Percentiles rank a stretch among this genome's conserved stretches.
Evolutionary conservation across 2,113 vertebrate genomes (phyloP).

Genomic region (Siniperca chuatsi): DNA sequence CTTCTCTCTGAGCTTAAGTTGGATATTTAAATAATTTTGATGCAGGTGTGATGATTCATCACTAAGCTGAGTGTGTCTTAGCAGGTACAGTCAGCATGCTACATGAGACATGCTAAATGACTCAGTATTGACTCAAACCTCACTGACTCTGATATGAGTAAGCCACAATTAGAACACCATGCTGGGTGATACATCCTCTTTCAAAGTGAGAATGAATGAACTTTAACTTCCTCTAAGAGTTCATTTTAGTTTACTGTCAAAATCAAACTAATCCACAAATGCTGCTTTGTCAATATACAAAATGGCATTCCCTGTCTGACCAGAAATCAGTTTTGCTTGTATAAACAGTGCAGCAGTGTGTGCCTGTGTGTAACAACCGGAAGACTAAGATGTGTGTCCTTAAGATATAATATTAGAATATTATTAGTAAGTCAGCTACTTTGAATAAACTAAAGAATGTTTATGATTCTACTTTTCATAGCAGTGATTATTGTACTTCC

Average conservation of each 20-base stretch:
- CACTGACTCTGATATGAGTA: slow-evolving; percentile 28
- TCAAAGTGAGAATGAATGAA: slow-evolving; percentile 37
- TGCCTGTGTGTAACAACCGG: neutral
- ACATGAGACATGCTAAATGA: slow-evolving; percentile 33
- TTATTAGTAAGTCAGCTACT: neutral
- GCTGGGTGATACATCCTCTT: slow-evolving; percentile 33
- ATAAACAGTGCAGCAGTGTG: neutral
- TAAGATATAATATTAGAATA: neutral
- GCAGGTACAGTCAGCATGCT: slow-evolving; percentile 14
- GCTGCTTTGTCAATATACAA: neutral
- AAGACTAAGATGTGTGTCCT: neutral
- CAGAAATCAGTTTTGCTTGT: neutral
- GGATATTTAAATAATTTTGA: neutral
- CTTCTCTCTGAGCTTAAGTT: slow-evolving; percentile 3
- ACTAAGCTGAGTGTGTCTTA: slow-evolving; percentile 9
- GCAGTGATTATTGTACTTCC: neutral
- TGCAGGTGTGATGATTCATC: slow-evolving; percentile 41
- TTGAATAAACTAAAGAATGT: neutral
- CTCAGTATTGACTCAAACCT: slow-evolving; percentile 48
- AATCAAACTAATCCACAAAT: slow-evolving; percentile 20
- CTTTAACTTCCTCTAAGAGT: slow-evolving; percentile 26
- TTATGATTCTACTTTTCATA: slow-evolving; percentile 1
- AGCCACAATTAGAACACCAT: slow-evolving; percentile 1
- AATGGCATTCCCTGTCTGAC: neutral
- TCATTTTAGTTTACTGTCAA: neutral